Evolutionary conservation across 2,797 vertebrate genomes (phyloP).

Genomic region (Enteromius paludinosus): DNA sequence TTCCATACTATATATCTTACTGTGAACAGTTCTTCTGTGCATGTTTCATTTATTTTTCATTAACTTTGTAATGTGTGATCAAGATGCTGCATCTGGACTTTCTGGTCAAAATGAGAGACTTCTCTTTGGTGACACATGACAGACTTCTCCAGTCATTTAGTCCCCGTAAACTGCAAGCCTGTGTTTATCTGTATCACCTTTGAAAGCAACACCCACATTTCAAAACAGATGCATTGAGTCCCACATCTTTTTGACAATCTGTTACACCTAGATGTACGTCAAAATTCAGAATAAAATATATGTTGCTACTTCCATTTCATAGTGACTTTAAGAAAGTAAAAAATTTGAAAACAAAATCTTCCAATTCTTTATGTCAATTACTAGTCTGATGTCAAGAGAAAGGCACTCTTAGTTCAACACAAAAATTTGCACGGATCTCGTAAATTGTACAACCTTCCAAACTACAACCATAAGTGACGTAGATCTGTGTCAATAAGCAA

Average conservation of each 20-base stretch:
- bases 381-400: constrained; percentile 5
- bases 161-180: not conserved
- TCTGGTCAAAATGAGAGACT: not conserved
- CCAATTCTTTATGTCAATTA: not conserved
- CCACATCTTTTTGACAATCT: not conserved
- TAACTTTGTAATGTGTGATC: no score
- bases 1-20: not conserved
- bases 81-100: no score
- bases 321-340: not conserved
- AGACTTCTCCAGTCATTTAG: not conserved
- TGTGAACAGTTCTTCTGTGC: not conserved
- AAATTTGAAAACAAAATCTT: not conserved
- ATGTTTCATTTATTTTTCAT: not conserved
- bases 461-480: not conserved
- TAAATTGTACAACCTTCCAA: not conserved
- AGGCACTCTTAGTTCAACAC: not conserved
- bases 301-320: not conserved
- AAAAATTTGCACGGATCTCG: not conserved
- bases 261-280: not conserved
- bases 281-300: not conserved
- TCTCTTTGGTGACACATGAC: not conserved
- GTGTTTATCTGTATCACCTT: not conserved
- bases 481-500: not conserved
- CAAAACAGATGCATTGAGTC: not conserved
- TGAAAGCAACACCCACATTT: not conserved